These are phyloP conservation scores for Pseudochromis fuscus DNA, from an alignment of 2,797 vertebrate genomes.

Conservation along the genomic window DNA sequence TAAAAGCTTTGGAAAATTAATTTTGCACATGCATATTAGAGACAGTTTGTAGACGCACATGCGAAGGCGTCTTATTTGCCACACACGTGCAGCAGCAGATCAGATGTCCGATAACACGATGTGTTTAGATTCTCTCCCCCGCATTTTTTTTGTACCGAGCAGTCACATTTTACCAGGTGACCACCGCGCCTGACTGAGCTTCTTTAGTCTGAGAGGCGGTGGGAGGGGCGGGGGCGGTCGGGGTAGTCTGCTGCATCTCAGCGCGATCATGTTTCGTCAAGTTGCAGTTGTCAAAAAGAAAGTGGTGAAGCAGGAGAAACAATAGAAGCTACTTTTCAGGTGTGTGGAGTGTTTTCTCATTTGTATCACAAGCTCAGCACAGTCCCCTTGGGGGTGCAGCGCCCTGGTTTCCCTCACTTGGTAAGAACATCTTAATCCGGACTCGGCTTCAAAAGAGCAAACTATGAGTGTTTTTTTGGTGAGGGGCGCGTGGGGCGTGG, in stretches of 20 bases:
- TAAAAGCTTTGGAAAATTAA: not conserved
- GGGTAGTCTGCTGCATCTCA: conserved; percentile 26
- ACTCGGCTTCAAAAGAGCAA: conserved; percentile 41
- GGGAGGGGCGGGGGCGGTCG: conserved; percentile 15
- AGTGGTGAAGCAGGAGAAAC: conserved; percentile 47
- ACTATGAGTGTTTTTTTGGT: conserved; percentile 21
- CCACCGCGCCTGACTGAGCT: conserved; percentile 50
- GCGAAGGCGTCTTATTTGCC: not conserved
- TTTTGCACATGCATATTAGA: not conserved
- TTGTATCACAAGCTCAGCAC: conserved; percentile 37
- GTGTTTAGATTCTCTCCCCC: conserved; percentile 18
- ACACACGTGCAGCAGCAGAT: not conserved
- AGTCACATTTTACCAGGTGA: conserved; percentile 59
- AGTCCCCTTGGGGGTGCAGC: conserved; percentile 34
- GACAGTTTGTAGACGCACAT: not conserved
- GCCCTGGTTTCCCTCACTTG: conserved; percentile 62
- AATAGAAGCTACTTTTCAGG: conserved; percentile 55
- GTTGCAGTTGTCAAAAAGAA: conserved; percentile 53
- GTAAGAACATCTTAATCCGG: conserved; percentile 74
- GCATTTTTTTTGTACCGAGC: conserved; percentile 12
- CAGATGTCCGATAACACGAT: conserved; percentile 4
- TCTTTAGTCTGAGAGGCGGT: conserved; percentile 24
- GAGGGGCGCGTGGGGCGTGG: conserved; percentile 16
- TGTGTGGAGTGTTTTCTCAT: conserved; percentile 49
- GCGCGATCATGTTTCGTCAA: conserved; percentile 58